Base-by-base conservation (phyloP, 2,113 vertebrate genomes). In the Crotalus viridis region DNA sequence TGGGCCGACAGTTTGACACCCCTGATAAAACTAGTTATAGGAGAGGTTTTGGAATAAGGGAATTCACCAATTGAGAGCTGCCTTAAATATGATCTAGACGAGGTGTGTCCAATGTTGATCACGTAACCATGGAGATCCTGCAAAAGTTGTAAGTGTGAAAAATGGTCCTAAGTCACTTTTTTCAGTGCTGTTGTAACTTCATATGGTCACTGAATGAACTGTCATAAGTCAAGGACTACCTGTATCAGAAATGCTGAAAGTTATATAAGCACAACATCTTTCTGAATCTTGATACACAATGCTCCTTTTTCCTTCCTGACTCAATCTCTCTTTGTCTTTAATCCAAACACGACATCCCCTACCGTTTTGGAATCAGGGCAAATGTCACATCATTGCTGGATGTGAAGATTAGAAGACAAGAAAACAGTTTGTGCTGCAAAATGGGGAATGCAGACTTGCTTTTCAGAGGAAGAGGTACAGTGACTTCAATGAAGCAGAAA, bases 401-500 rank as follows among this genome's bases (percentile, higher is more conserved):
- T 9, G 2, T 88, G 54, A 92, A n/a, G 48, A 74, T 39, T 26
- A 4, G 91, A 90, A 91, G 39, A 74, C 61, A 51, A 94, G 69
- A 39, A 59, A 93, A 51, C 91, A 43, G 59, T 33, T 81, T 28
- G 92, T 55, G 1, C 46, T 2, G 54, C 51, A 94, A 74, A 92
- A 86, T 46, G 56, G 93, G 87, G 7, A 17, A 0, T 15, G 94
- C 61, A 92, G 74, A 92, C 51, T 92, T 89, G 87, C 52, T 90
- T 94, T 94, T 88, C 87, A 93, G 93, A 90, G 89, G 93, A 96
- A 94, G 61, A 6, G 26, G 57, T 88, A 87, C 13, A 91, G 91
- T 90, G 93, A 57, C 26, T 33, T 55, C 69, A 81, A 10, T 9
- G 69, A 93, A 87, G 86, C 94, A 24, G 92, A 91, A 86, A n/a